Base-by-base conservation (phyloP, 2,888 invertebrate genomes). In the Campoplex nolae region DNA sequence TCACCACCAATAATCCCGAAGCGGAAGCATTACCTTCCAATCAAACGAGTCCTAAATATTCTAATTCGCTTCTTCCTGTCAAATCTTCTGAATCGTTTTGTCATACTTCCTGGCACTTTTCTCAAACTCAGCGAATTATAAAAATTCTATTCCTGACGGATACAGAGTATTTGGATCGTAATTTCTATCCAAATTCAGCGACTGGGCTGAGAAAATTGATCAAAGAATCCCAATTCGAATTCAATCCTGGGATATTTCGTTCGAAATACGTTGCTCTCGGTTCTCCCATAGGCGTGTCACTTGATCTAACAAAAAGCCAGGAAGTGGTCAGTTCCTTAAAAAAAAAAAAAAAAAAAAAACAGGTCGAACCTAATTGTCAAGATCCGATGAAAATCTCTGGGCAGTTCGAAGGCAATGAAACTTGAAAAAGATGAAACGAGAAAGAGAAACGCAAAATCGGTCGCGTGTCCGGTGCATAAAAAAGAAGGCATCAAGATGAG, bases 1-100 rank as follows among this genome's bases (percentile, higher is more conserved):
- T 74, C 78, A 80, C 71, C 83, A 35, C 9, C 67, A 42, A 38
- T n/a, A 38, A 67, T 58, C 28, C 58, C 28, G 13, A 16, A 62
- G 6, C 62, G 62, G 28, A 58, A 76, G 56, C 70, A 13, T 70
- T 48, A 16, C 70, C 23, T n/a, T 42, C 45, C 0, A 68, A 23
- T 68, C 68, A n/a, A 18, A 42, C n/a, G 45, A 45, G 45, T 23
- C 2, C 8, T 68, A 23, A 68, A 45, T 68, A 23, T n/a, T n/a
- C 23, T n/a, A 42, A 68, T 42, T 45, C 42, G n/a, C 45, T 11
- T 42, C 38, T 67, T 9, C 67, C 16, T 32, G 13, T 9, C 28
- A 23, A 32, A 3, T 65, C 65, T 6, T 1, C 1, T 4, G 3
- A 51, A 18, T 18, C 3, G 18, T 18, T 51, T 51, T 4, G 18